Evolutionary conservation across 2,113 vertebrate species (phyloP), one percentile per base, ranked within the genome.

Genomic region (Clupea harengus): DNA sequence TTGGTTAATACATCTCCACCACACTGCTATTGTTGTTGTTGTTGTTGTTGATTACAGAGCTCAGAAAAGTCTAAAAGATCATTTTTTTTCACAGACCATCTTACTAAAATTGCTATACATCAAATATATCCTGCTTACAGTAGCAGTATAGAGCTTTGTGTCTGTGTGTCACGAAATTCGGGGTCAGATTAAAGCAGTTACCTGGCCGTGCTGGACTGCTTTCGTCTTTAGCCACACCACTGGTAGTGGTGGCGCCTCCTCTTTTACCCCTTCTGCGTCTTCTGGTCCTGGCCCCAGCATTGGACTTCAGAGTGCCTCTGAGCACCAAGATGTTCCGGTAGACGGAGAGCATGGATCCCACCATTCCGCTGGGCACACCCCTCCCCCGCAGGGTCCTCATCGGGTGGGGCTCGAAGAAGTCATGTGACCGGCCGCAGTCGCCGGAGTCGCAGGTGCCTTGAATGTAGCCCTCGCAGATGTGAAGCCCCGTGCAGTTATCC

Each of bases 391-490:
- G 88, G 2, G 0, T 64, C 78, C 89, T 92, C 9, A 88, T 15
- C 0, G 93, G 92, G 54, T 95, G 94, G 0, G 88, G 83, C 9
- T 91, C 92, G 0, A 3, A 83, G 45, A 96, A 94, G 72, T 93
- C 88, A 5, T 95, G 95, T 2, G 18, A 45, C 54, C 72, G 90
- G 44, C 0, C 0, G 86, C 95, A 96, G 84, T 50, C 84, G 15
- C 72, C 72, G 15, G 13, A 15, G 72, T 78, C 13, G 84, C 95
- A 95, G 0, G 84, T 25, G 0, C 60, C 64, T 0, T n/a, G 85
- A 82, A 94, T 64, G 86, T 78, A 93, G 0, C 39, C 85, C 87
- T 94, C 89, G 45, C 95, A 96, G 84, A 95, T 86, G 49, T 96
- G 93, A 39, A 95, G 46, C 7, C 92, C 0, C 78, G 1, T n/a